Evolutionary conservation across 2,888 invertebrate genomes (phyloP).

Genomic region (Philonicus albiceps): DNA sequence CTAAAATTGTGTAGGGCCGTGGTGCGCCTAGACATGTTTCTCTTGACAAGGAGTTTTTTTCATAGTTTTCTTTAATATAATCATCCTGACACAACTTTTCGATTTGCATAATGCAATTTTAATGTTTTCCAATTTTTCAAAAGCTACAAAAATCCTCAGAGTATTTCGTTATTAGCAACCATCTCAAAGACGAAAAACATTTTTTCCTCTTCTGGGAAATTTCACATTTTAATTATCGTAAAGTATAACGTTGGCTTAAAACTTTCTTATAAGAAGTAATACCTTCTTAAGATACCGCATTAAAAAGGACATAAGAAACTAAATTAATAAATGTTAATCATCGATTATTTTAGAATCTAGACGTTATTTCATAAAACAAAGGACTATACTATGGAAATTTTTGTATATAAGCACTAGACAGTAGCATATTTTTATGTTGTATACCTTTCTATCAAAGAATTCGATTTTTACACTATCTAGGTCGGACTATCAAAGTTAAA

Average conservation of each 20-base stretch:
- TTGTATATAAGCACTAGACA: no score
- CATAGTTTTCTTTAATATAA: neutral
- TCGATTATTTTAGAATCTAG: no score
- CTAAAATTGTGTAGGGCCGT: neutral
- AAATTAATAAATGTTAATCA: no score
- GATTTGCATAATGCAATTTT: neutral
- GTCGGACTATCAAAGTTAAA: no score
- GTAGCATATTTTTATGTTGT: no score
- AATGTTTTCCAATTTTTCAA: neutral
- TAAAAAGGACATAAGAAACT: no score
- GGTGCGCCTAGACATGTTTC: neutral
- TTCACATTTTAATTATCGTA: neutral
- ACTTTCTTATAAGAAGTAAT: neutral
- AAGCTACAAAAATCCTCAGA: neutral
- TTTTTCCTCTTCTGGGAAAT: neutral
- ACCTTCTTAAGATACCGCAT: neutral
- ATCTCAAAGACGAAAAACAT: neutral
- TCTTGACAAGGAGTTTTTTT: neutral
- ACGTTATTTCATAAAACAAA: no score
- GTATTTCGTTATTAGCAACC: neutral
- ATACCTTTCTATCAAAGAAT: no score
- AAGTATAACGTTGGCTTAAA: no score
- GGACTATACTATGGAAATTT: no score
- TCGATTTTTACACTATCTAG: no score
- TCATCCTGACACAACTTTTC: neutral